Evolutionary conservation across 92 coral and sea anemone genomes (phyloP).

Genomic region (Zoanthus sansibaricus): DNA sequence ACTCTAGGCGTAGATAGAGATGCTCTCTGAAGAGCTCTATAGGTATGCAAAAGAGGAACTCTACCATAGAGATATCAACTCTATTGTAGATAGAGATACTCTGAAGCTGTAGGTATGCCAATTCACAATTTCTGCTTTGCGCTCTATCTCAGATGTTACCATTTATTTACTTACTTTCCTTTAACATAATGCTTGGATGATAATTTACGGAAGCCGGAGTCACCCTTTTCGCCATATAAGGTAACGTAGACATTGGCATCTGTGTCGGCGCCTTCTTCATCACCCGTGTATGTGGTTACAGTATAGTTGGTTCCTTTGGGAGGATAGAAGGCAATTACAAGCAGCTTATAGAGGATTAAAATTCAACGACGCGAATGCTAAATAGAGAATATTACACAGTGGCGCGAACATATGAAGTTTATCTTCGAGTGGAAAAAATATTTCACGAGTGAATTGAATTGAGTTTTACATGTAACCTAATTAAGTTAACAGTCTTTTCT

Average conservation of each 20-base stretch:
- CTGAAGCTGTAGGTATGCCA: too few species aligned
- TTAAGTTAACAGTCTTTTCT: too few species aligned
- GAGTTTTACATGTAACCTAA: too few species aligned
- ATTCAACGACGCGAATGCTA: not conserved
- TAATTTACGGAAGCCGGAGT: constrained; percentile 94
- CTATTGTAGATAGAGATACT: not conserved
- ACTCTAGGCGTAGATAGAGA: not conserved
- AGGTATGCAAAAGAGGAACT: not conserved
- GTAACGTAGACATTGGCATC: constrained; percentile 94
- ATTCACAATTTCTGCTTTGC: too few species aligned
- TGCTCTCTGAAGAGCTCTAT: too few species aligned
- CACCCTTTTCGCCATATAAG: constrained; percentile 96
- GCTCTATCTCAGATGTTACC: too few species aligned
- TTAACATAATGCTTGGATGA: constrained; percentile 70
- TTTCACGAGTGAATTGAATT: too few species aligned
- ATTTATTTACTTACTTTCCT: constrained; percentile 75
- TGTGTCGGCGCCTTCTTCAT: constrained; percentile 87
- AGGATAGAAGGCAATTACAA: too few species aligned
- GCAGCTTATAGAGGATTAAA: not conserved
- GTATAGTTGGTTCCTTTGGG: constrained; percentile 92
- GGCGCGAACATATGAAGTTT: too few species aligned
- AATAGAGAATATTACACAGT: too few species aligned
- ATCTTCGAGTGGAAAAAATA: too few species aligned
- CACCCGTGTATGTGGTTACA: constrained; percentile 88
- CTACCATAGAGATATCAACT: not conserved